Evolutionary conservation across 2,888 invertebrate species (phyloP).

Genomic region (Choreutis nemorana): DNA sequence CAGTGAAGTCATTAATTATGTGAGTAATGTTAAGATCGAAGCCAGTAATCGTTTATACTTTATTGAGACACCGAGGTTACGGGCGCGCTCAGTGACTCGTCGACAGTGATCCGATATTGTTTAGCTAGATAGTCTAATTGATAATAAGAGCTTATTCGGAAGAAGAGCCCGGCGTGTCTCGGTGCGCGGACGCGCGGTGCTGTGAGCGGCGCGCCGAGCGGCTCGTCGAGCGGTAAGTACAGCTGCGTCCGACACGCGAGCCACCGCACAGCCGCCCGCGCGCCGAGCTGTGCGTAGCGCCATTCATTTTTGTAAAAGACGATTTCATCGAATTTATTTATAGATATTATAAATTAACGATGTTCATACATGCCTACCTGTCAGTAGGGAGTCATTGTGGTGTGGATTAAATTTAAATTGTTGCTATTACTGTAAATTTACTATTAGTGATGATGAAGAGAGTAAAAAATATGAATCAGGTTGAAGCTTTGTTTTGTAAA

Average conservation of each 20-base stretch:
- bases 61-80: slow-evolving; percentile 36
- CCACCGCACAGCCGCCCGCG: slow-evolving; percentile 13
- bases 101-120: slow-evolving; percentile 38
- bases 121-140: slow-evolving; percentile 55
- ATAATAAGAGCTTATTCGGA: slow-evolving; percentile 50
- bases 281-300: slow-evolving; percentile 31
- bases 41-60: slow-evolving; percentile 53
- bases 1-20: slow-evolving; percentile 51
- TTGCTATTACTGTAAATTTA: slow-evolving; percentile 60
- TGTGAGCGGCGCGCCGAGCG: slow-evolving; percentile 14
- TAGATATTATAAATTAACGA: slow-evolving; percentile 60
- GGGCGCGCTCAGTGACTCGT: slow-evolving; percentile 6
- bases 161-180: slow-evolving; percentile 37
- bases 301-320: slow-evolving; percentile 47
- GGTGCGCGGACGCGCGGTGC: slow-evolving; percentile 20
- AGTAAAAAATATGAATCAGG: slow-evolving; percentile 58
- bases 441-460: slow-evolving; percentile 46
- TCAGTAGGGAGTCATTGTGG: slow-evolving; percentile 50
- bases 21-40: slow-evolving; percentile 50
- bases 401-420: slow-evolving; percentile 59
- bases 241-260: slow-evolving; percentile 18
- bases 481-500: slow-evolving; percentile 51
- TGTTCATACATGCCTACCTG: slow-evolving; percentile 48
- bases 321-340: slow-evolving; percentile 66
- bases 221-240: slow-evolving; percentile 33